Percentiles rank a stretch among this genome's conserved stretches.
Evolutionary conservation across 2,888 invertebrate genomes (phyloP).

Genomic region (Drosophila maculinotata): DNA sequence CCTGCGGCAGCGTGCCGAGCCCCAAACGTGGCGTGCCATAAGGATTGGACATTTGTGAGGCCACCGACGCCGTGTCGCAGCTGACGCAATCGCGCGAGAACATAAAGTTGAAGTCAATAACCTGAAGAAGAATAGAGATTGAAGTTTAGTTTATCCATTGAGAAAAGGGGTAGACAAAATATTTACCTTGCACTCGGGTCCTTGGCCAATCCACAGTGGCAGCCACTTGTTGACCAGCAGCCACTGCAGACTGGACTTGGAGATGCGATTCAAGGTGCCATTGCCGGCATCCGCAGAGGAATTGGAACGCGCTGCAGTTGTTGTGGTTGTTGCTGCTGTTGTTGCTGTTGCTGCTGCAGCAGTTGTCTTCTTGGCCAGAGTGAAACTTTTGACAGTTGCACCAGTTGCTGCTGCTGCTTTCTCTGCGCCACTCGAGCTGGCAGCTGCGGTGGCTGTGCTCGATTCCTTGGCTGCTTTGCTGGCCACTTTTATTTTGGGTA

Average conservation of each 20-base stretch:
- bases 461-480: slow-evolving; percentile 63
- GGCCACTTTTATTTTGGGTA: slow-evolving; percentile 79
- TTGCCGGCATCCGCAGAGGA: slow-evolving; percentile 73
- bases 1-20: slow-evolving; percentile 75
- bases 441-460: slow-evolving; percentile 20
- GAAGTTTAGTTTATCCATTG: background rate
- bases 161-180: too few relatives aligned
- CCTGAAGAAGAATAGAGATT: slow-evolving; percentile 33
- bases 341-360: slow-evolving; percentile 54
- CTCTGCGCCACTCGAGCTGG: slow-evolving; percentile 31
- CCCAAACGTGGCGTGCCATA: slow-evolving; percentile 79
- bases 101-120: slow-evolving; percentile 86
- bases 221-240: slow-evolving; percentile 89
- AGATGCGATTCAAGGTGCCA: slow-evolving; percentile 86
- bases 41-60: slow-evolving; percentile 78
- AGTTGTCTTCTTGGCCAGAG: slow-evolving; percentile 66
- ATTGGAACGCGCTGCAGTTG: slow-evolving; percentile 56
- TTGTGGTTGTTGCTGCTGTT: slow-evolving; percentile 13
- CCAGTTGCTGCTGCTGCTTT: slow-evolving; percentile 20
- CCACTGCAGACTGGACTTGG: slow-evolving; percentile 88
- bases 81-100: slow-evolving; percentile 85
- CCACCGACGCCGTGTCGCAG: slow-evolving; percentile 81
- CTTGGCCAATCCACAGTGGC: slow-evolving; percentile 87
- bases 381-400: slow-evolving; percentile 56
- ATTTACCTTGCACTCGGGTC: slow-evolving; percentile 85